Base-by-base conservation (phyloP, 30 jellyfish, hydroid and myxozoan genomes). In the Chrysaora quinquecirrha region DNA sequence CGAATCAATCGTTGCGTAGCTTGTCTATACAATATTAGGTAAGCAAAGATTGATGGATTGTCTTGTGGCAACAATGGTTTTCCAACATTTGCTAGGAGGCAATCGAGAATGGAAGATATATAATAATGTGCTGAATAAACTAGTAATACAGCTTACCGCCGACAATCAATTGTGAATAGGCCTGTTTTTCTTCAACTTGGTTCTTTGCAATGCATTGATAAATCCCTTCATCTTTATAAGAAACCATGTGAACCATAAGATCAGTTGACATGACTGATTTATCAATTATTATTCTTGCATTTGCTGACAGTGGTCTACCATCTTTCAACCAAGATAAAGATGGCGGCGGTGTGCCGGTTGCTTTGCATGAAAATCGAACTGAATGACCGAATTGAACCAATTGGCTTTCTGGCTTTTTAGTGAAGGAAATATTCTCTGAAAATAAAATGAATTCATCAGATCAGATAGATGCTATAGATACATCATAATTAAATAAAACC, bases 151-250 rank as follows among this genome's bases (percentile, higher is more conserved):
- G n/a, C 31, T 4, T 52, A 93, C 98, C 97, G 56, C 91, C 95
- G 31, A 93, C 78, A 21, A 93, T 87, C 24, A 93, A 93, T 23
- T 95, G 76, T 29, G 97, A 90, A 24, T 79, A 48, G 0, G 93
- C 21, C 33, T 71, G 90, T 28, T 60, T 89, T 71, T 76, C 91
- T 35, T 81, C 98, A 34, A 48, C 33, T 29, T 85, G 61, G 66
- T 93, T 93, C 63, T 29, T 78, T 7, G 93, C 93, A 19, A 93
- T 32, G 82, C 98, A 93, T 82, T 93, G 97, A 67, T 93, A 93
- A 12, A 87, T 47, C 6, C 98, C 98, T 71, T 93, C 98, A 68
- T 93, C 96, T 46, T 67, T 54, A 29, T 46, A 63, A 18, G 86
- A 54, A 16, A 71, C 89, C 64, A 24, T 20, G 22, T 33, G 48